Conservation (phyloP, 2,113 vertebrate genomes). For the Dicaeum eximium region DNA sequence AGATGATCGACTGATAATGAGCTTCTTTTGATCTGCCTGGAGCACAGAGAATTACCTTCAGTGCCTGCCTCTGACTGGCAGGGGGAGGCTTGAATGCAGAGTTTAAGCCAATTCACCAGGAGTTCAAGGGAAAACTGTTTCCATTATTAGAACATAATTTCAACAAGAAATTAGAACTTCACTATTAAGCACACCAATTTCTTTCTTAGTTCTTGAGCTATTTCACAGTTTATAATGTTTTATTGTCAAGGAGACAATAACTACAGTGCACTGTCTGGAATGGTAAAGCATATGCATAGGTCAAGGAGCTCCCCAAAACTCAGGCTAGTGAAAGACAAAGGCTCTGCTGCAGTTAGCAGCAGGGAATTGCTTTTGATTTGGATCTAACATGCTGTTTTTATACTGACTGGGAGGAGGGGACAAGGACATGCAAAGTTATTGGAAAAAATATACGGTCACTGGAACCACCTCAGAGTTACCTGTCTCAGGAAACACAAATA, state of each 20-base stretch:
- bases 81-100: background rate
- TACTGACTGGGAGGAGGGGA: background rate
- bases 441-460: background rate
- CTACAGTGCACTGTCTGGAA: background rate
- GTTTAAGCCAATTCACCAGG: background rate
- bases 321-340: background rate
- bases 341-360: background rate
- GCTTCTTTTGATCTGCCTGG: slow-evolving; percentile 13
- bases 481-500: background rate
- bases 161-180: background rate
- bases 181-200: background rate
- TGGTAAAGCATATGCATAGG: background rate
- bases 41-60: slow-evolving; percentile 6
- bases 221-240: background rate
- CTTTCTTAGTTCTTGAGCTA: background rate
- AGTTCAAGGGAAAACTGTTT: background rate
- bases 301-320: slow-evolving; percentile 35
- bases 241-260: background rate
- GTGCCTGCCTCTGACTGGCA: background rate
- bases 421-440: background rate
- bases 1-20: slow-evolving; percentile 4
- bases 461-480: background rate
- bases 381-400: background rate
- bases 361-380: slow-evolving; percentile 19
- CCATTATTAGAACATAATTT: background rate